Conservation (phyloP, 2,113 vertebrate genomes). For the Festucalex cinctus region DNA sequence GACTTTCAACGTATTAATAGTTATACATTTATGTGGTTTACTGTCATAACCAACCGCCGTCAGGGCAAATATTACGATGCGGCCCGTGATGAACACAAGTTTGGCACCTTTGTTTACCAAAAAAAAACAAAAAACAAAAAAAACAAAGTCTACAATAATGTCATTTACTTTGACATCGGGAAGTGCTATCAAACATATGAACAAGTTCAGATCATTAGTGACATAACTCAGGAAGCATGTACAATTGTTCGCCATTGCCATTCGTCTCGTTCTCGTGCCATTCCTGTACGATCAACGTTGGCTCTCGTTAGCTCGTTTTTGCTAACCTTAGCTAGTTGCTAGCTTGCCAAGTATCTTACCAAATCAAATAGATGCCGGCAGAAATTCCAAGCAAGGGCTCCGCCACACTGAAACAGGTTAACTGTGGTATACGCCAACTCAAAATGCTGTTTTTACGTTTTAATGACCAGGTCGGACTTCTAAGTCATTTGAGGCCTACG, state of each 20-base stretch:
- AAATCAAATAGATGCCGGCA: constrained; percentile 23
- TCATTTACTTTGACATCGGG: neutral
- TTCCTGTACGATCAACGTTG: neutral
- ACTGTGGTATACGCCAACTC: neutral
- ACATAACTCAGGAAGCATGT: neutral
- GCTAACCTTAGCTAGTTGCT: constrained; percentile 12
- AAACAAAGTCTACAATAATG: neutral
- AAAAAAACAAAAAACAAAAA: neutral
- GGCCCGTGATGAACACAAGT: neutral
- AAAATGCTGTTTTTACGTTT: neutral
- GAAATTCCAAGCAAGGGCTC: neutral
- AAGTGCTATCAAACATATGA: neutral
- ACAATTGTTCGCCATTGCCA: neutral
- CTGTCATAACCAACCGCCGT: no score
- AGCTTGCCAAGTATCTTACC: constrained; percentile 19
- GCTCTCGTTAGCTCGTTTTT: neutral
- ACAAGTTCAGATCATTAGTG: neutral
- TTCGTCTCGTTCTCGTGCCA: neutral
- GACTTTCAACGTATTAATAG: no score
- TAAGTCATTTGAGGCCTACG: neutral
- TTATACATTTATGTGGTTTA: no score
- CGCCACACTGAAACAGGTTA: no score
- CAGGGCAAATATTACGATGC: neutral
- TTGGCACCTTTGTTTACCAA: neutral
- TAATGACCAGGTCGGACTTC: neutral